Conservation (phyloP, 1,140 invertebrate species). For the Rhagoletis pomonella region DNA sequence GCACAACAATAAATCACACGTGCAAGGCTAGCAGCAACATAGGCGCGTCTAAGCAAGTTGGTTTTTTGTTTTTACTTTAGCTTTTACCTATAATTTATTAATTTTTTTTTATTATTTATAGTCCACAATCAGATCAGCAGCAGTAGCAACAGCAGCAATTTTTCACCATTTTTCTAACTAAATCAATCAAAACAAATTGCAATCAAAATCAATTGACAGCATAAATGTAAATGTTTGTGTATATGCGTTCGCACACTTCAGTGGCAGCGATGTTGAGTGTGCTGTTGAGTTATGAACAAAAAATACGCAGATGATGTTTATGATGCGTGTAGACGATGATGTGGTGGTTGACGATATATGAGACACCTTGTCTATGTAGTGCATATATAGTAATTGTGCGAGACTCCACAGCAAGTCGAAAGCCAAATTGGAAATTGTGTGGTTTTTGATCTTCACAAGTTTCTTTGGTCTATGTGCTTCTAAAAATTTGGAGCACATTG, state of each 20-base stretch:
- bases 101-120: no score
- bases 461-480: no score
- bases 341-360: not conserved
- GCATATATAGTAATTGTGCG: no score
- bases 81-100: not conserved
- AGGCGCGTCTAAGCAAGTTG: not conserved
- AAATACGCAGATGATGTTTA: constrained; percentile 7
- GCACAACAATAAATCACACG: constrained; percentile 38
- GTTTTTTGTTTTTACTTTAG: not conserved
- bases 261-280: not conserved
- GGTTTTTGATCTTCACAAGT: no score
- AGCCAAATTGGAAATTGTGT: no score
- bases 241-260: not conserved
- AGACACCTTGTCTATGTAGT: not conserved
- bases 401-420: no score
- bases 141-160: constrained; percentile 27
- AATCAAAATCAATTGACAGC: constrained; percentile 48
- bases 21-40: not conserved
- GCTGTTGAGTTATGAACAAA: constrained; percentile 36
- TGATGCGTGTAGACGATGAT: not conserved
- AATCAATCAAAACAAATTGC: constrained; percentile 52
- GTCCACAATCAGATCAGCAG: not conserved
- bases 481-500: no score
- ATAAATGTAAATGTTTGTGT: not conserved
- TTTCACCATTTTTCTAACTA: constrained; percentile 50